A percentile compares a stretch with the other conserved stretches of the same genome.
These are phyloP conservation scores for Mohoua ochrocephala DNA, from an alignment of 2,113 vertebrate genomes.

Conservation along the genomic window DNA sequence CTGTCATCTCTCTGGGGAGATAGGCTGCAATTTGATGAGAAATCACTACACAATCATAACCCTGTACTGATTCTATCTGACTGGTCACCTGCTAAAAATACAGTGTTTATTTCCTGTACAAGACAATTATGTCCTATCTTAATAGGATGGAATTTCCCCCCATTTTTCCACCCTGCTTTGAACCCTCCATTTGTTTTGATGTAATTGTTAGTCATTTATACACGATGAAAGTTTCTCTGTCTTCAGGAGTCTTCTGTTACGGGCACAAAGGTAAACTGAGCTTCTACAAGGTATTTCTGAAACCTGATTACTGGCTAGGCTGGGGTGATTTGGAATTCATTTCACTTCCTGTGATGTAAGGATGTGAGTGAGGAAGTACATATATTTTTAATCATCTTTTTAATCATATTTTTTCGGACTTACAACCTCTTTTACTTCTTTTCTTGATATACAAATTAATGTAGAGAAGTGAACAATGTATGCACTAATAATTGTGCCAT, in stretches of 20 bases:
- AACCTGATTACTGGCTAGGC: slow-evolving; percentile 78
- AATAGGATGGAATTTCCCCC: slow-evolving; percentile 51
- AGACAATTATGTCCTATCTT: slow-evolving; percentile 48
- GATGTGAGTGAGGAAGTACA: slow-evolving; percentile 22
- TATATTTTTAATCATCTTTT: not conserved
- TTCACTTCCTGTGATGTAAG: slow-evolving; percentile 56
- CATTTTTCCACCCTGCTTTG: slow-evolving; percentile 69
- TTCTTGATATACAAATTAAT: not conserved
- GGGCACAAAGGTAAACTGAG: slow-evolving; percentile 78
- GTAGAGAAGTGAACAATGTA: not conserved
- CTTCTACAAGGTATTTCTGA: slow-evolving; percentile 65
- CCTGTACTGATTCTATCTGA: not conserved
- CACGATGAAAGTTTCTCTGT: slow-evolving; percentile 82
- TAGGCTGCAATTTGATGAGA: not conserved
- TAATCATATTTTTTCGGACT: not conserved
- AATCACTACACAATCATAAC: slow-evolving; percentile 15
- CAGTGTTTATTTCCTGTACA: slow-evolving; percentile 29
- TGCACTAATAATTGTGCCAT: not conserved
- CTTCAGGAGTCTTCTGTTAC: slow-evolving; percentile 77
- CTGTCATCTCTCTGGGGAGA: slow-evolving; percentile 69
- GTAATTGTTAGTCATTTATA: slow-evolving; percentile 80
- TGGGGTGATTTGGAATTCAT: slow-evolving; percentile 71
- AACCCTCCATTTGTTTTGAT: slow-evolving; percentile 76
- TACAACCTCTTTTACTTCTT: not conserved
- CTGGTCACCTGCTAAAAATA: slow-evolving; percentile 28